These are phyloP conservation scores for Struthio camelus DNA, from an alignment of 2,113 vertebrate genomes.

Conservation along the genomic window DNA sequence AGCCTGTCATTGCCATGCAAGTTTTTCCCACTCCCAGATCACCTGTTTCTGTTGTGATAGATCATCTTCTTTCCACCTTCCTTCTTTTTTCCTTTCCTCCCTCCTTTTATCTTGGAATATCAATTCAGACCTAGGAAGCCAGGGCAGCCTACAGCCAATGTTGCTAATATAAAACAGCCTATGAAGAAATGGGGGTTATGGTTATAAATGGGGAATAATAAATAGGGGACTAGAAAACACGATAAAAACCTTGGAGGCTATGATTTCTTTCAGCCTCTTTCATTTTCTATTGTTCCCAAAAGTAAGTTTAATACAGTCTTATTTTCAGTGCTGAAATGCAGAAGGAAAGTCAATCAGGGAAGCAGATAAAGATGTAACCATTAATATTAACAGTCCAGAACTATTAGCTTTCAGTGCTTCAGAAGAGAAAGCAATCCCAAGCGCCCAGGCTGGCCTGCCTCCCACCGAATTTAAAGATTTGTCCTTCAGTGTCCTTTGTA, in stretches of 20 bases:
- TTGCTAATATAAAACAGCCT: neutral
- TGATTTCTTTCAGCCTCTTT: neutral
- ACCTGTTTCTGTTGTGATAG: too few species aligned
- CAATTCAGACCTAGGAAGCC: neutral
- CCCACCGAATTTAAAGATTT: neutral
- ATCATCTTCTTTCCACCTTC: neutral
- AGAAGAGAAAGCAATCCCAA: neutral
- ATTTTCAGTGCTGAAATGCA: neutral
- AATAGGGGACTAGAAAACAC: neutral
- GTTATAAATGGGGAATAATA: neutral
- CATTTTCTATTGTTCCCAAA: neutral
- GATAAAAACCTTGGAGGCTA: neutral
- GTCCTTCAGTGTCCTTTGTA: neutral
- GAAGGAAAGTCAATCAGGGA: neutral
- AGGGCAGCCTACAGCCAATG: neutral
- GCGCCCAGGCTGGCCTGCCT: neutral
- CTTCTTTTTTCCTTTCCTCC: neutral
- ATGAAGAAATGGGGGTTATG: neutral
- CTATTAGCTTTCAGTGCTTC: neutral
- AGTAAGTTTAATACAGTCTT: neutral
- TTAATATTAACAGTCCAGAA: slow-evolving; percentile 21
- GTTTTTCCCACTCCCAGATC: neutral
- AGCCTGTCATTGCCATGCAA: neutral
- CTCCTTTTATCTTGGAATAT: neutral
- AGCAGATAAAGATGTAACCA: slow-evolving; percentile 1